phyloP scores from a whole-genome alignment of 2,113 vertebrate species.

The Rhinolophus sinicus region DNA sequence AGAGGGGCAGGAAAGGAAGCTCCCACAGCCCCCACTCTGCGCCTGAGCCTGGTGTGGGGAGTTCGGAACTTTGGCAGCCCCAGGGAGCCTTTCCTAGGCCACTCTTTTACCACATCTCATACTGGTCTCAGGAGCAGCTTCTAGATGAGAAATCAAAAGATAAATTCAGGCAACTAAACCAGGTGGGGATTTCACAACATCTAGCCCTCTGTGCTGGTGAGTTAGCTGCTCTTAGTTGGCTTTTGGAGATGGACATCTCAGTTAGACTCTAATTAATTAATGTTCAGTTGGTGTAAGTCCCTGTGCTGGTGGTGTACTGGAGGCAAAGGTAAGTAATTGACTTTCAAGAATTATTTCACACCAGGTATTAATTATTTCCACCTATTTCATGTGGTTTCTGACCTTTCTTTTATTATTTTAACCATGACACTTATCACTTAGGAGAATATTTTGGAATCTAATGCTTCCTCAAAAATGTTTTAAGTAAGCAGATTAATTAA shows the following conservation, averaged over 20 bases:
- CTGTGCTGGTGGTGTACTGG: neutral
- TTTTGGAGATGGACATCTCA: neutral
- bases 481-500: neutral
- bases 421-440: neutral
- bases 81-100: neutral
- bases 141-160: neutral
- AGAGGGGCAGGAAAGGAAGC: neutral
- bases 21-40: too few species aligned
- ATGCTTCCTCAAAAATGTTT: neutral
- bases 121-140: neutral
- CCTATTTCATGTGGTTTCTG: neutral
- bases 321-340: neutral
- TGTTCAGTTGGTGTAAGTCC: neutral
- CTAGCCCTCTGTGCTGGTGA: neutral
- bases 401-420: neutral
- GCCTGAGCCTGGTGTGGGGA: neutral
- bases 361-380: neutral
- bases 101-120: neutral
- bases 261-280: neutral
- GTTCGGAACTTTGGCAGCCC: neutral
- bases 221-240: neutral
- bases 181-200: neutral
- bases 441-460: neutral
- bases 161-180: neutral
- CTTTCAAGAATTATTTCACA: neutral